A percentile compares a stretch with the other conserved stretches of the same genome.
phyloP scores from a whole-genome alignment of 1,140 invertebrate species.

The Bombus balteatus region DNA sequence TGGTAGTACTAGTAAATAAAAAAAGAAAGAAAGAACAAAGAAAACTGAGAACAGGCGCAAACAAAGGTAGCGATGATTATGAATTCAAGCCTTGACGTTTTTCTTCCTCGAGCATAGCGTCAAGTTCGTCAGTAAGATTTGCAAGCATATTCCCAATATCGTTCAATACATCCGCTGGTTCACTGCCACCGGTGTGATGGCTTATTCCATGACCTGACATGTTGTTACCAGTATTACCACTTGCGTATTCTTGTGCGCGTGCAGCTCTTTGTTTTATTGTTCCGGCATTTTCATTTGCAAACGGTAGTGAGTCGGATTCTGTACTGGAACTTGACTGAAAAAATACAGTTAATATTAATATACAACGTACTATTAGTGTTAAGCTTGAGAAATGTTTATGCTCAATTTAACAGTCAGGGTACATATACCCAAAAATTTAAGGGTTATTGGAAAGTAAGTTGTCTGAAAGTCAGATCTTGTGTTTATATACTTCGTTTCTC shows the following conservation, averaged over 20 bases:
- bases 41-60: constrained; percentile 22
- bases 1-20: constrained; percentile 68
- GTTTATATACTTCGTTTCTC: too few species aligned
- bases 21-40: not conserved
- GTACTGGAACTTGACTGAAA: constrained; percentile 96
- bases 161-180: constrained; percentile 95
- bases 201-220: constrained; percentile 62
- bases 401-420: not conserved
- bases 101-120: constrained; percentile 96
- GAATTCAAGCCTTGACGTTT: constrained; percentile 89
- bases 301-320: constrained; percentile 97
- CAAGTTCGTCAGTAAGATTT: constrained; percentile 95
- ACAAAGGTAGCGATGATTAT: constrained; percentile 75
- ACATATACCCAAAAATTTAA: not conserved
- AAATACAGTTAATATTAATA: constrained; percentile 59
- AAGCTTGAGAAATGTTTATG: not conserved
- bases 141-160: constrained; percentile 98
- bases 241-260: constrained; percentile 82
- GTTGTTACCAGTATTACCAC: constrained; percentile 79
- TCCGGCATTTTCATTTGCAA: constrained; percentile 99
- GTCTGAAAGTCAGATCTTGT: too few species aligned
- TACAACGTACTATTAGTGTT: not conserved
- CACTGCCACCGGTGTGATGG: constrained; percentile 75
- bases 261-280: constrained; percentile 94
- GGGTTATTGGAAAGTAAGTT: not conserved